phyloP scores from a whole-genome alignment of 2,888 invertebrate genomes.

The Agonum fuliginosum region DNA sequence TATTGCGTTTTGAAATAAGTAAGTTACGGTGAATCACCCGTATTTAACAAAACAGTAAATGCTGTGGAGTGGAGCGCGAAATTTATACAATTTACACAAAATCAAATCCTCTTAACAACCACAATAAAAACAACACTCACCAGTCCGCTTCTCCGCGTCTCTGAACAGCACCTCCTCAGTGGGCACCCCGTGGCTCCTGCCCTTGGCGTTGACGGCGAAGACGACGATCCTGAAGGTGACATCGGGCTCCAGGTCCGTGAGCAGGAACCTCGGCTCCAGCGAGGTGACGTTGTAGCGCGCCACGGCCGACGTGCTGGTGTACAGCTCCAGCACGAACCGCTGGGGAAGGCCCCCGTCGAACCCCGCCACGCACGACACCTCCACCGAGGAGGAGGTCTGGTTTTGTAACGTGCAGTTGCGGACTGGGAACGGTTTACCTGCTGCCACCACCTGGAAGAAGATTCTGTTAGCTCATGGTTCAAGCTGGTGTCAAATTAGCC shows the following conservation, averaged over 20 bases:
- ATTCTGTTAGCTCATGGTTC: not conserved
- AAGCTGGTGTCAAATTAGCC: too few species aligned
- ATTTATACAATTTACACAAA: not conserved
- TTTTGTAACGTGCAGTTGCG: slow-evolving; percentile 90
- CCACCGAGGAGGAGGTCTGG: slow-evolving; percentile 87
- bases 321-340: slow-evolving; percentile 88
- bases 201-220: slow-evolving; percentile 88
- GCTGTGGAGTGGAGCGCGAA: too few species aligned
- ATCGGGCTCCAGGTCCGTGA: slow-evolving; percentile 86
- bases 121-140: slow-evolving; percentile 70
- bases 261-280: slow-evolving; percentile 83
- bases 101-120: not conserved
- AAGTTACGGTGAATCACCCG: too few species aligned
- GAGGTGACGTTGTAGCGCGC: slow-evolving; percentile 79
- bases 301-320: slow-evolving; percentile 72
- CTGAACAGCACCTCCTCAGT: slow-evolving; percentile 86
- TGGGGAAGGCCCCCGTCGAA: slow-evolving; percentile 94
- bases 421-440: slow-evolving; percentile 84
- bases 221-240: slow-evolving; percentile 86
- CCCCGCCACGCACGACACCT: slow-evolving; percentile 86
- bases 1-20: too few species aligned
- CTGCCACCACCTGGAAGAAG: slow-evolving; percentile 48
- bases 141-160: slow-evolving; percentile 86
- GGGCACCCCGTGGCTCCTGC: slow-evolving; percentile 82
- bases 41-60: too few species aligned